Percentiles rank a stretch among this genome's conserved stretches.
Conservation (phyloP, 2,888 invertebrate genomes). For the Dolomedes plantarius region DNA sequence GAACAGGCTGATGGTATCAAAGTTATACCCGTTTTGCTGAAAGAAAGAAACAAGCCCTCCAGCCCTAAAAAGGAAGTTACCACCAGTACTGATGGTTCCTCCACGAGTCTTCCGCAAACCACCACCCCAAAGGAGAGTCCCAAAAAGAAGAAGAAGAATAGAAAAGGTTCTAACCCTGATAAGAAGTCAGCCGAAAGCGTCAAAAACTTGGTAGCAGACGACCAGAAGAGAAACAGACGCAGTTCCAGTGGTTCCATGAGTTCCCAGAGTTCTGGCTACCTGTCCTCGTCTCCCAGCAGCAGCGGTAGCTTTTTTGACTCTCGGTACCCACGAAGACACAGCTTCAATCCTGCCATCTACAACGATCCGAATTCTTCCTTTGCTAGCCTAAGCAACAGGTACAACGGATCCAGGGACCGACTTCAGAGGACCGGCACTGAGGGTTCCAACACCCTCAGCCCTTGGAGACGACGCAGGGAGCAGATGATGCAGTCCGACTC, state of each 20-base stretch:
- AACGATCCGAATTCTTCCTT: conserved; percentile 54
- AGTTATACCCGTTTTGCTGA: conserved; percentile 41
- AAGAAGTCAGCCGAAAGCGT: conserved; percentile 29
- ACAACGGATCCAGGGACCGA: conserved; percentile 53
- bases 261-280: conserved; percentile 62
- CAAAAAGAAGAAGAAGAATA: conserved; percentile 67
- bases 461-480: conserved; percentile 59
- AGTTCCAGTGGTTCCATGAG: conserved; percentile 61
- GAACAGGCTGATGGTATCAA: conserved; percentile 72
- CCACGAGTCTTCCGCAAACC: not conserved
- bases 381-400: conserved; percentile 48
- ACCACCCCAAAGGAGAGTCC: conserved; percentile 39
- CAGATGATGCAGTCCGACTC: conserved; percentile 60
- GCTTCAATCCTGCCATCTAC: conserved; percentile 51
- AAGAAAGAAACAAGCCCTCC: conserved; percentile 20
- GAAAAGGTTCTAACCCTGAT: conserved; percentile 26
- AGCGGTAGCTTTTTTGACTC: conserved; percentile 37
- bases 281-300: conserved; percentile 50
- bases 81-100: not conserved
- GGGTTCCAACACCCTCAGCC: conserved; percentile 31
- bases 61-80: not conserved
- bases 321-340: conserved; percentile 48
- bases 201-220: conserved; percentile 2
- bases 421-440: conserved; percentile 24
- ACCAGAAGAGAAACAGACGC: conserved; percentile 45